Conservation (phyloP, 2,113 vertebrate genomes). For the Danionella cerebrum region DNA sequence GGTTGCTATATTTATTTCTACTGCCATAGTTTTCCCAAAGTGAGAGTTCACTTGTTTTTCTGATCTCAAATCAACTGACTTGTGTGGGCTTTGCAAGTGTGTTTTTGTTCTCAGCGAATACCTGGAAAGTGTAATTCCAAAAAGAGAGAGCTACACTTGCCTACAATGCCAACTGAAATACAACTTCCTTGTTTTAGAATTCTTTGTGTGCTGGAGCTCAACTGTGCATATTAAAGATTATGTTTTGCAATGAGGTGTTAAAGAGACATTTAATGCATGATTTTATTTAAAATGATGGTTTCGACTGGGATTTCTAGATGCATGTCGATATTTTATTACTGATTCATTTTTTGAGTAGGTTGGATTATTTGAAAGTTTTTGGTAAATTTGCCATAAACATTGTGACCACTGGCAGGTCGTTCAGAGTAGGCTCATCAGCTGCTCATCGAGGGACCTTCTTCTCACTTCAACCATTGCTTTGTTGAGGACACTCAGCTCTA, state of each 20-base stretch:
- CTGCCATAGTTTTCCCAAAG: conserved; percentile 14
- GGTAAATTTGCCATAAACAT: too few relatives aligned
- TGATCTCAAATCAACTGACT: background rate
- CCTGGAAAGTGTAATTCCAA: background rate
- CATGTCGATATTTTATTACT: too few relatives aligned
- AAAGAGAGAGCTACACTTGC: background rate
- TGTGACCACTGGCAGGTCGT: too few relatives aligned
- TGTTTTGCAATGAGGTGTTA: background rate
- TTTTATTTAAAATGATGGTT: background rate
- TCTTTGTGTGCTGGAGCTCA: background rate
- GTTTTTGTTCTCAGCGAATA: background rate
- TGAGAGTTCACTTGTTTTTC: conserved; percentile 5
- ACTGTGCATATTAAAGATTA: background rate
- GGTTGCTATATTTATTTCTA: conserved; percentile 29
- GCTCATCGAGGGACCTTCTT: too few relatives aligned
- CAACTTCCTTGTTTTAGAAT: background rate
- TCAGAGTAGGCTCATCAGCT: too few relatives aligned
- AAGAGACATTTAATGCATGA: background rate
- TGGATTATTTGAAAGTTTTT: too few relatives aligned
- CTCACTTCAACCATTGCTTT: too few relatives aligned
- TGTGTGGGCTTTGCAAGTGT: background rate
- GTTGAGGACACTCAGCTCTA: too few relatives aligned
- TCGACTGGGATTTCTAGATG: too few relatives aligned
- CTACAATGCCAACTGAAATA: background rate
- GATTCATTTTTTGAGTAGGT: too few relatives aligned